A percentile compares a stretch with the other conserved stretches of the same genome.
Conservation (phyloP, 2,888 invertebrate genomes). For the Dusona sp. region DNA sequence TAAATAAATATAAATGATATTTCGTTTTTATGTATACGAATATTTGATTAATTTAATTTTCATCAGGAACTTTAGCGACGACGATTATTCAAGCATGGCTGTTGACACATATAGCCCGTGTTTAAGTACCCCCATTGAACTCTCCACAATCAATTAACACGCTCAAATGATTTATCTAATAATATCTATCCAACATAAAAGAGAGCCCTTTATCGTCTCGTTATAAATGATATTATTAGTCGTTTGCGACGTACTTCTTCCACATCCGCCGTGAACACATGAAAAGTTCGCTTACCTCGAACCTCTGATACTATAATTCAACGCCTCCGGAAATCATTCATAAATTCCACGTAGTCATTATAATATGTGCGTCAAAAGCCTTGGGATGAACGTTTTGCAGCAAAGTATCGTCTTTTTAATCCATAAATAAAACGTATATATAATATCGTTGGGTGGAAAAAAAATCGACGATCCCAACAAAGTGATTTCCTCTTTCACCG, state of each 20-base stretch:
- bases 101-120: neutral
- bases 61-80: neutral
- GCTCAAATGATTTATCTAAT: slow-evolving; percentile 60
- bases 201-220: slow-evolving; percentile 34
- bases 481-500: neutral
- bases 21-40: neutral
- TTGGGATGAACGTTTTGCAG: slow-evolving; percentile 1
- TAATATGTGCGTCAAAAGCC: neutral
- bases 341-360: slow-evolving; percentile 24
- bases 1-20: neutral
- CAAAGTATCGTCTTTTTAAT: slow-evolving; percentile 2
- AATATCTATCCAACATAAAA: slow-evolving; percentile 53
- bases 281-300: slow-evolving; percentile 48
- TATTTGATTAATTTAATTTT: neutral
- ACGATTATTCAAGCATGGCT: neutral
- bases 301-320: slow-evolving; percentile 12
- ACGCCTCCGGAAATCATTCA: slow-evolving; percentile 35
- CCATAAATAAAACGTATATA: neutral
- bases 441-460: neutral
- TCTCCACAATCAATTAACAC: slow-evolving; percentile 45
- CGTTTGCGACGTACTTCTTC: slow-evolving; percentile 5
- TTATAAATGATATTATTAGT: slow-evolving; percentile 44
- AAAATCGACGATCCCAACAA: neutral
- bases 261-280: slow-evolving; percentile 22
- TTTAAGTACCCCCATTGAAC: slow-evolving; percentile 26